Evolutionary conservation across 2,113 vertebrate species (phyloP).

Genomic region (Odobenus rosmarus): DNA sequence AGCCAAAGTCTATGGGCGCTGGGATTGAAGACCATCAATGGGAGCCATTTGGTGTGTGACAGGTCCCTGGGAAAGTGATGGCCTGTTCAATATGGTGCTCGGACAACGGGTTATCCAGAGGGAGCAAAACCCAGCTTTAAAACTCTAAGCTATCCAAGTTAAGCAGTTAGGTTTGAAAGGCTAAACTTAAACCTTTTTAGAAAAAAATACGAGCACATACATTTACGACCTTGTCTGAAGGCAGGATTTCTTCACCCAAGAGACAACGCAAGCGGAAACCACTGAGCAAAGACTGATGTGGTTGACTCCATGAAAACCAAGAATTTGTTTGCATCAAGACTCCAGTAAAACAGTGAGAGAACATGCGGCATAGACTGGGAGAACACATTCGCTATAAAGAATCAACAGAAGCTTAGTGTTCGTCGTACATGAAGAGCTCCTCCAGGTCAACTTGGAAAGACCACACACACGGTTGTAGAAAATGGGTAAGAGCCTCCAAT

Average conservation of each 20-base stretch:
- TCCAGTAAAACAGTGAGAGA: background rate
- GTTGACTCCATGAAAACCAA: background rate
- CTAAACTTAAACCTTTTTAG: background rate
- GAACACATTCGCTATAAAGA: rapidly evolving
- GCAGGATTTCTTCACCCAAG: background rate
- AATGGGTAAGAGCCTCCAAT: no score
- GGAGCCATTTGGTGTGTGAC: background rate
- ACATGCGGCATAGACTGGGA: no score
- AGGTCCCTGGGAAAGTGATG: no score
- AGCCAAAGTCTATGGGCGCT: rapidly evolving
- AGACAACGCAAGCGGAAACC: background rate
- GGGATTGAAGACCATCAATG: rapidly evolving
- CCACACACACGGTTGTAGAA: rapidly evolving
- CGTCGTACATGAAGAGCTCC: background rate
- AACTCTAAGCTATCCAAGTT: background rate
- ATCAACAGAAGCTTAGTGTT: background rate
- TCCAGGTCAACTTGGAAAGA: no score
- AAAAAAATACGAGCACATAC: background rate
- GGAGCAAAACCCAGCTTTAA: background rate
- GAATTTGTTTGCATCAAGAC: background rate
- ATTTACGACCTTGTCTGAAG: rapidly evolving
- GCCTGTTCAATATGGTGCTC: rapidly evolving
- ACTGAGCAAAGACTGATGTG: background rate
- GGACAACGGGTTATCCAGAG: no score
- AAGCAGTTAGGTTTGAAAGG: background rate